Evolutionary conservation across 2,113 vertebrate genomes (phyloP).

Genomic region (cat (Felis catus)): DNA sequence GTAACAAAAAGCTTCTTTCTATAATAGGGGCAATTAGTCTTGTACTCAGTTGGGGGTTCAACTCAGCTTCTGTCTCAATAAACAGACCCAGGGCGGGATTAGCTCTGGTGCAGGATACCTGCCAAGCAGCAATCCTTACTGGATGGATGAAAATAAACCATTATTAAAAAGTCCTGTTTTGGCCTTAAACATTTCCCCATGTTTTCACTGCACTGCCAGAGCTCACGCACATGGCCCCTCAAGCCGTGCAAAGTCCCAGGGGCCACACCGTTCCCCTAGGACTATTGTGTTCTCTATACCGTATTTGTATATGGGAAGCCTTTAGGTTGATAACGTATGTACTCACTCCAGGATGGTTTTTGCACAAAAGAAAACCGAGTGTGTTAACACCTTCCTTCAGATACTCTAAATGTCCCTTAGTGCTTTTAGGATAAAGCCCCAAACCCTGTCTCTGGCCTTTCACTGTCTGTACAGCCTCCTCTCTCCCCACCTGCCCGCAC

Average conservation of each 20-base stretch:
- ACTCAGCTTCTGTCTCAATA: constrained; percentile 36
- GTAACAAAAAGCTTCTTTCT: constrained; percentile 23
- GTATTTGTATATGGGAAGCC: rapidly evolving
- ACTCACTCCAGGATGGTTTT: background rate
- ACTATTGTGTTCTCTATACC: background rate
- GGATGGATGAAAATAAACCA: background rate
- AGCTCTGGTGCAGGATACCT: background rate
- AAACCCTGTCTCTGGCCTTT: background rate
- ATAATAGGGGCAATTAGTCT: background rate
- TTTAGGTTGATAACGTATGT: background rate
- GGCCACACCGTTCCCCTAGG: rapidly evolving
- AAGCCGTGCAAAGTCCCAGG: background rate
- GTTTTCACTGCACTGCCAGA: background rate
- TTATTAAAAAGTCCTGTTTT: background rate
- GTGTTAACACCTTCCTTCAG: background rate
- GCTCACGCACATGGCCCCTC: background rate
- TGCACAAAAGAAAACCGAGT: background rate
- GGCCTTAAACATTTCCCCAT: background rate
- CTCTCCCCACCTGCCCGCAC: rapidly evolving
- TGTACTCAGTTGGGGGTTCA: background rate
- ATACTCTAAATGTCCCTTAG: background rate
- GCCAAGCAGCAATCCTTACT: background rate
- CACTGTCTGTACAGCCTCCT: background rate
- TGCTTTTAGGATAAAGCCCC: background rate
- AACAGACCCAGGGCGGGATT: background rate